Percentiles rank a stretch among this genome's conserved stretches.
Evolutionary conservation across 2,797 vertebrate genomes (phyloP).

Genomic region (Heterohyrax brucei): DNA sequence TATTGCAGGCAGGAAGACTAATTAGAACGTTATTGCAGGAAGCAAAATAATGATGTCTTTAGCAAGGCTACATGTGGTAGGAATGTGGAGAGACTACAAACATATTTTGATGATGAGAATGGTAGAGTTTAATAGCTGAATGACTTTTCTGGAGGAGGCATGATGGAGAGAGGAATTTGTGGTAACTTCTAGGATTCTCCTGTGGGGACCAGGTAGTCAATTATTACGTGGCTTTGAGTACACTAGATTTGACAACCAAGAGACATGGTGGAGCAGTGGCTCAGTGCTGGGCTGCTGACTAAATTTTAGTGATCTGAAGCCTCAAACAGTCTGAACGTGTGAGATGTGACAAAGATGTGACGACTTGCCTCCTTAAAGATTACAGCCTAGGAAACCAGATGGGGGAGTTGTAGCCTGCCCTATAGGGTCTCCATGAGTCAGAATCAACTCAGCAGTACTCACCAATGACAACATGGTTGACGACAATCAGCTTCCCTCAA

Average conservation of each 20-base stretch:
- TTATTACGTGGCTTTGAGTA: neutral
- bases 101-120: neutral
- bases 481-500: neutral
- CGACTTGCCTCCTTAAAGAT: neutral
- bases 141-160: neutral
- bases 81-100: neutral
- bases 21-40: neutral
- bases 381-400: neutral
- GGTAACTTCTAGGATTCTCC: neutral
- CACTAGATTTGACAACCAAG: neutral
- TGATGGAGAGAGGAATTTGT: neutral
- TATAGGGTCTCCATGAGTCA: neutral
- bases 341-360: neutral
- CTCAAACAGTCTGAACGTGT: neutral
- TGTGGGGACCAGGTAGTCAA: neutral
- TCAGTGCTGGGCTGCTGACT: neutral
- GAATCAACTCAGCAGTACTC: neutral
- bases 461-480: neutral
- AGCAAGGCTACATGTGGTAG: neutral
- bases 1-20: neutral
- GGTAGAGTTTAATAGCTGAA: neutral
- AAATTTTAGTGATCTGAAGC: neutral
- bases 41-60: neutral
- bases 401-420: neutral
- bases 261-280: neutral